phyloP scores from a whole-genome alignment of 2,888 invertebrate species.

The Eupithecia vulgata region DNA sequence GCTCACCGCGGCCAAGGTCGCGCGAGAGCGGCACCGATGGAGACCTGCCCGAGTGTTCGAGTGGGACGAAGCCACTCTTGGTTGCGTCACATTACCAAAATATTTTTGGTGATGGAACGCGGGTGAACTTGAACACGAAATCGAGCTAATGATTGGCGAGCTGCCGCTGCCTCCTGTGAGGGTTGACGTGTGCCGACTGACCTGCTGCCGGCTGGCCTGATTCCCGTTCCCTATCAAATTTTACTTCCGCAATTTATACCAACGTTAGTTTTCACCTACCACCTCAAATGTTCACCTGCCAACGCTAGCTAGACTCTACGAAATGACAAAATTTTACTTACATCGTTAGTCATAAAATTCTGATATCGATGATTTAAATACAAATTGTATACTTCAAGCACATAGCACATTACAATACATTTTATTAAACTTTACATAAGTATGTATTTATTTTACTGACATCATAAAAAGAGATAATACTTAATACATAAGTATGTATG shows the following conservation, averaged over 20 bases:
- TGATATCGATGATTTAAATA: not conserved
- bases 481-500: not conserved
- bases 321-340: not conserved
- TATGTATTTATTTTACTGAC: not conserved
- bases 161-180: slow-evolving; percentile 56
- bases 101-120: slow-evolving; percentile 84
- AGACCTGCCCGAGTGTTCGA: slow-evolving; percentile 66
- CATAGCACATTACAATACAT: not conserved
- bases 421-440: not conserved
- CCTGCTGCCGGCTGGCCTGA: slow-evolving; percentile 66
- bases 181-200: slow-evolving; percentile 72
- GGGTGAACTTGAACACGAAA: slow-evolving; percentile 83
- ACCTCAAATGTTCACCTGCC: not conserved
- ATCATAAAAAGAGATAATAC: not conserved
- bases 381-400: not conserved
- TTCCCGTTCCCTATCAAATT: slow-evolving; percentile 59
- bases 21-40: slow-evolving; percentile 80
- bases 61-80: slow-evolving; percentile 70
- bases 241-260: slow-evolving; percentile 58
- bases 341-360: not conserved
- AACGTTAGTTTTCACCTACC: not conserved
- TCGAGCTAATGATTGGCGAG: slow-evolving; percentile 78
- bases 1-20: slow-evolving; percentile 93
- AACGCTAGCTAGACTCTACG: not conserved
- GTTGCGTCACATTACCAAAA: slow-evolving; percentile 83